Conservation (phyloP, 2,888 invertebrate genomes). For the Carpatolechia fugitivella region DNA sequence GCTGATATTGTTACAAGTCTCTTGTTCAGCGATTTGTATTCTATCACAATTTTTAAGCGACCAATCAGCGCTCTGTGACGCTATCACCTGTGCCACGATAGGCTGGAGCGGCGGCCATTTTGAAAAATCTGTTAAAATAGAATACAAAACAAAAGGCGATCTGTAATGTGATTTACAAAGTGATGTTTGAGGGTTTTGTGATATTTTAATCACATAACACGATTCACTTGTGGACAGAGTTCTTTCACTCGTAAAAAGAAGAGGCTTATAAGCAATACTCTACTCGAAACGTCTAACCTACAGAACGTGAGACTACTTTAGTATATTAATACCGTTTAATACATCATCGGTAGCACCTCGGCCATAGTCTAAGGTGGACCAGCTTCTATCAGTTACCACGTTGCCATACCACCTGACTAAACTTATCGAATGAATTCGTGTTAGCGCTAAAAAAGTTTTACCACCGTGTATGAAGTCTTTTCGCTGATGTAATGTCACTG, state of each 20-base stretch:
- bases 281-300: slow-evolving; percentile 40
- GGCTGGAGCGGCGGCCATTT: neutral
- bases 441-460: too few relatives aligned
- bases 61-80: neutral
- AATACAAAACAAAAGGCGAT: neutral
- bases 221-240: slow-evolving; percentile 18
- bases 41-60: neutral
- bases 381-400: too few relatives aligned
- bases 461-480: too few relatives aligned
- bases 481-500: too few relatives aligned
- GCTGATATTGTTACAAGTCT: slow-evolving; percentile 29
- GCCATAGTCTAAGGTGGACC: slow-evolving; percentile 14
- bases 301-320: slow-evolving; percentile 33
- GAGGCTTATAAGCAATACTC: slow-evolving; percentile 46
- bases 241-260: slow-evolving; percentile 55
- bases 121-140: neutral
- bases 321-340: slow-evolving; percentile 17
- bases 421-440: too few relatives aligned
- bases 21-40: slow-evolving; percentile 4
- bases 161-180: neutral
- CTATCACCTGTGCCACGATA: neutral
- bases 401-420: too few relatives aligned
- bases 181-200: neutral
- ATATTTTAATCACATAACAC: slow-evolving; percentile 2
- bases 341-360: slow-evolving; percentile 31